A percentile compares a stretch with the other conserved stretches of the same genome.
These are phyloP conservation scores for Merodon equestris DNA, from an alignment of 2,888 invertebrate species.

Conservation along the genomic window DNA sequence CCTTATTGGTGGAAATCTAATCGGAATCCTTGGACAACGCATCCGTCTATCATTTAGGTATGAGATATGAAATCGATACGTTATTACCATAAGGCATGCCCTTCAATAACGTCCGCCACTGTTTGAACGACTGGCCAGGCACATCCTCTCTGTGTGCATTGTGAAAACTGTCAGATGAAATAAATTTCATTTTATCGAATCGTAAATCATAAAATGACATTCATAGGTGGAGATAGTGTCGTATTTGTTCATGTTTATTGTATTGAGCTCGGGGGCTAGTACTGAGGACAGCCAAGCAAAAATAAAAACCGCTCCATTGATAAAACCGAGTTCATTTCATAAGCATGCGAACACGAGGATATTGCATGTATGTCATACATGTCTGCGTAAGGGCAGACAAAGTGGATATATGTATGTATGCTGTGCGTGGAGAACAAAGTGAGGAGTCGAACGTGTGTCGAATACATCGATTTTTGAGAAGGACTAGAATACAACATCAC, in stretches of 20 bases:
- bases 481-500: conserved; percentile 2
- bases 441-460: conserved; percentile 64
- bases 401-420: neutral
- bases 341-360: too few species aligned
- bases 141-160: conserved; percentile 16
- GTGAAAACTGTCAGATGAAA: conserved; percentile 67
- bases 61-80: conserved; percentile 57
- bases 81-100: too few species aligned
- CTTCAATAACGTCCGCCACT: too few species aligned
- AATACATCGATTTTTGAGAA: conserved; percentile 59
- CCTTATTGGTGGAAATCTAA: too few species aligned
- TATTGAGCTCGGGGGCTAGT: conserved; percentile 65
- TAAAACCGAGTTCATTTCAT: conserved; percentile 66
- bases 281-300: conserved; percentile 44
- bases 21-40: too few species aligned
- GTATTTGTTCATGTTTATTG: conserved; percentile 69
- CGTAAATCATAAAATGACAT: conserved; percentile 69
- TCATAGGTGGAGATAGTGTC: conserved; percentile 69
- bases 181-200: conserved; percentile 69
- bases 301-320: conserved; percentile 34
- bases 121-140: conserved; percentile 9
- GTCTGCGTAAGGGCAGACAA: conserved; percentile 2
- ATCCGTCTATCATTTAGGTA: too few species aligned
- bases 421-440: too few species aligned
- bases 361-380: conserved; percentile 33